phyloP scores from a whole-genome alignment of 1,140 invertebrate species.

The Telenomus remus region DNA sequence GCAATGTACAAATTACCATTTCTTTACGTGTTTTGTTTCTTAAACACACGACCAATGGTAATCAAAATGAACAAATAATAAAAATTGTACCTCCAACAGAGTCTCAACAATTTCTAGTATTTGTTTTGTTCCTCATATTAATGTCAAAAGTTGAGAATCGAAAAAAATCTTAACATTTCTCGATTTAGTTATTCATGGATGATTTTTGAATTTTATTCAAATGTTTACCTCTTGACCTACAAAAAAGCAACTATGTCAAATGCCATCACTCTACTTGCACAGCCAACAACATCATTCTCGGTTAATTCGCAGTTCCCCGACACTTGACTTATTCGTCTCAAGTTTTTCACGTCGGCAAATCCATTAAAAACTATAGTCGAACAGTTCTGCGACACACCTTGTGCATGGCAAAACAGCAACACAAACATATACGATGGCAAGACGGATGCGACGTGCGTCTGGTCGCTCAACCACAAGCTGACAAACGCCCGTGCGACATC shows the following conservation, averaged over 20 bases:
- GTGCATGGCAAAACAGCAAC: conserved; percentile 35
- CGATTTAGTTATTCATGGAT: no score
- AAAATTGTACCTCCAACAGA: no score
- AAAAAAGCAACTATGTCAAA: conserved; percentile 10
- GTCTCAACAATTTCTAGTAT: no score
- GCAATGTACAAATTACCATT: no score
- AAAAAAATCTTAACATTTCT: no score
- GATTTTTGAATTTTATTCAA: no score
- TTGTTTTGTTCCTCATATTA: no score
- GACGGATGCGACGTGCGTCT: conserved; percentile 68
- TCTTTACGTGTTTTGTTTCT: no score
- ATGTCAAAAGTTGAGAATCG: no score
- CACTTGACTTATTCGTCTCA: conserved; percentile 39
- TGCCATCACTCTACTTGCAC: neutral
- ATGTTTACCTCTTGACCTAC: no score
- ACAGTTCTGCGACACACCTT: conserved; percentile 33
- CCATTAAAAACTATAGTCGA: conserved; percentile 45
- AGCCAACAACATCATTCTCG: conserved; percentile 16
- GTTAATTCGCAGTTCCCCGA: conserved; percentile 25
- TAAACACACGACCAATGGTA: no score
- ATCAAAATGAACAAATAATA: no score
- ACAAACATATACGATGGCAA: conserved; percentile 40
- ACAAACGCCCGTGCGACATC: conserved; percentile 64
- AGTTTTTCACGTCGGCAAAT: conserved; percentile 20
- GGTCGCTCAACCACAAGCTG: conserved; percentile 66